Evolutionary conservation across 1,140 invertebrate species (phyloP), one percentile per base, ranked within the genome.

Genomic region (Drosophila littoralis): DNA sequence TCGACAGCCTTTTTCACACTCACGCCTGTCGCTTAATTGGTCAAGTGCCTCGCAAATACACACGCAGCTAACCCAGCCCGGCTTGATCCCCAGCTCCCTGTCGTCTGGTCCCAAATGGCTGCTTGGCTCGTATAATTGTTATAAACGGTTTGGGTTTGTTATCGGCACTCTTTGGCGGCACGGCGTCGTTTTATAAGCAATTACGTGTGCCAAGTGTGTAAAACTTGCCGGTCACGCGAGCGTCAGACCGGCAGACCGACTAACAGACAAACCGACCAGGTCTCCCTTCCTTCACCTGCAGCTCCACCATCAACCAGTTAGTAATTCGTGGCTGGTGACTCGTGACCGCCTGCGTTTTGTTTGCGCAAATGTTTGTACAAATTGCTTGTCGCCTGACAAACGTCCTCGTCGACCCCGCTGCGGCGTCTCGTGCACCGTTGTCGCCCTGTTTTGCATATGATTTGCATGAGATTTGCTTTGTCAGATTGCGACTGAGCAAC

Each of bases 161-260:
- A 69, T 58, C 72, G 57, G 17, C 48, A 52, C 9, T 38, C 64
- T 45, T 35, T 43, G 33, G 43, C 57, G 36, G 51, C 43, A 51
- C 42, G 48, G 32, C 69, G 50, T 50, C 58, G 40, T 65, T 75
- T 85, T 85, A 85, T 81, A 79, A 82, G 71, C 82, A 85, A 86
- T 85, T 86, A 85, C 65, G 70, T 66, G 1, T 78, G 66, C 65
- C 70, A 77, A 78, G 70, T 76, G 82, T 86, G 78, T 76, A 85
- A 85, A 85, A 79, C 75, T 78, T 50, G 78, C 60, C 51, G 71
- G 82, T 86, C 82, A 85, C 82, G 82, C 82, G 76, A 85, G 43
- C 33, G 12, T 7, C 46, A 6, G 58, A 6, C 36, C 22, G 46
- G 9, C 8, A 43, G 13, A 28, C 22, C 22, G 3, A 28, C 22